These are phyloP conservation scores for Pyrochroa serraticornis DNA, from an alignment of 2,888 invertebrate genomes.

Conservation along the genomic window DNA sequence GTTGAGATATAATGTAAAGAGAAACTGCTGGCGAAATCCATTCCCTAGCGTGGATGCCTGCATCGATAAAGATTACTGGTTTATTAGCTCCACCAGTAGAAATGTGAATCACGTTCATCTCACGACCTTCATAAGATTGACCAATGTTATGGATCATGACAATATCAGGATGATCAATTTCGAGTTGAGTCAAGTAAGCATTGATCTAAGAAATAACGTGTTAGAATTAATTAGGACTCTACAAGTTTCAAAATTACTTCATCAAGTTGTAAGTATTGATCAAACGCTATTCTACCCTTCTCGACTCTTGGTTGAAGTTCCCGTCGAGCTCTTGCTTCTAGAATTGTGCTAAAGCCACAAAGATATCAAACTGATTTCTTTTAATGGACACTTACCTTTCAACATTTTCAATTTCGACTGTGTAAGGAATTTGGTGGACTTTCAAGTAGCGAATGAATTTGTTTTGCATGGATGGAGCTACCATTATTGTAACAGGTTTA, in stretches of 20 bases:
- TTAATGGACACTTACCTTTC: constrained; percentile 37
- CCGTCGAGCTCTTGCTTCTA: constrained; percentile 7
- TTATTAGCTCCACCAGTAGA: constrained; percentile 59
- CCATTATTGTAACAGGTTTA: constrained; percentile 34
- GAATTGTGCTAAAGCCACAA: not conserved
- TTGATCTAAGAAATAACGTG: constrained; percentile 37
- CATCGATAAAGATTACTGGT: constrained; percentile 67
- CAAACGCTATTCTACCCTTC: constrained; percentile 17
- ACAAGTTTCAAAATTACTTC: constrained; percentile 19
- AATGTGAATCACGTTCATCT: constrained; percentile 67
- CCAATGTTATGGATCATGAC: constrained; percentile 65
- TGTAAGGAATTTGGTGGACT: constrained; percentile 41
- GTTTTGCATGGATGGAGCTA: constrained; percentile 32
- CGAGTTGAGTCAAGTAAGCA: constrained; percentile 59
- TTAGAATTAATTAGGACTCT: not conserved
- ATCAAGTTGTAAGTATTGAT: constrained; percentile 21
- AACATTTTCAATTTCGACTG: constrained; percentile 47
- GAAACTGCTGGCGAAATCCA: constrained; percentile 74
- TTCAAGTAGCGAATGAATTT: constrained; percentile 36
- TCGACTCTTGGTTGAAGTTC: constrained; percentile 2
- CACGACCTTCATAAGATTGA: constrained; percentile 64
- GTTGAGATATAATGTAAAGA: constrained; percentile 68
- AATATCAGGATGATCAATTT: constrained; percentile 58
- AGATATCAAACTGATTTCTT: not conserved
- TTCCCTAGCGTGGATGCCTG: constrained; percentile 70